A percentile compares a stretch with the other conserved stretches of the same genome.
Conservation (phyloP, 92 coral and sea anemone genomes). For the Porites evermanni region DNA sequence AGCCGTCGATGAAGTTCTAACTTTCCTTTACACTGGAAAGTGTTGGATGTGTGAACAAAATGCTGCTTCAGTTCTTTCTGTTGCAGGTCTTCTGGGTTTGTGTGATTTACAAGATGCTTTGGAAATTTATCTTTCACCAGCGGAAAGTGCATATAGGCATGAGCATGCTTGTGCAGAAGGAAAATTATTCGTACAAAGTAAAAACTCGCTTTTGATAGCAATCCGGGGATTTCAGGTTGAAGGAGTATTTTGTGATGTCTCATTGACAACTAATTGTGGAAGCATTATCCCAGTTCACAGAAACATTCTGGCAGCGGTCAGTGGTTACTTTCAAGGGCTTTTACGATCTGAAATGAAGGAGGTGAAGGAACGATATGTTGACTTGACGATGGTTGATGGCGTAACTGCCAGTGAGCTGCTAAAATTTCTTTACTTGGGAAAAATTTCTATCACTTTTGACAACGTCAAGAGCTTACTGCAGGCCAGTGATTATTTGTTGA, state of each 20-base stretch:
- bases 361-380: slow-evolving; percentile 52
- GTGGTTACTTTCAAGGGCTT: slow-evolving; percentile 67
- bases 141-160: background rate
- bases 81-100: slow-evolving; percentile 37
- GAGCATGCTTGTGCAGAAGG: slow-evolving; percentile 18
- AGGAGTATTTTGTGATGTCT: slow-evolving; percentile 60
- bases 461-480: slow-evolving; percentile 53
- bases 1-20: slow-evolving; percentile 34
- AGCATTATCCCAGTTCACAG: slow-evolving; percentile 51
- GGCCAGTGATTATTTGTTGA: slow-evolving; percentile 59
- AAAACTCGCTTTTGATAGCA: slow-evolving; percentile 16
- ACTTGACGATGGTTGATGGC: slow-evolving; percentile 58
- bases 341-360: slow-evolving; percentile 65
- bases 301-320: slow-evolving; percentile 65
- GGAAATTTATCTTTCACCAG: background rate
- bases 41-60: slow-evolving; percentile 44
- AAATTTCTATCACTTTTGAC: slow-evolving; percentile 46
- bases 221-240: slow-evolving; percentile 22
- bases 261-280: slow-evolving; percentile 44
- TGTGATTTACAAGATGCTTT: slow-evolving; percentile 10
- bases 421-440: slow-evolving; percentile 53
- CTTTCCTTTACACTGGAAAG: slow-evolving; percentile 54
- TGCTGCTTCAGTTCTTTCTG: slow-evolving; percentile 27
- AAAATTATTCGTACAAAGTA: slow-evolving; percentile 12
- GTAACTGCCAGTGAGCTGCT: slow-evolving; percentile 49